These are phyloP conservation scores for Andrena dorsata DNA, from an alignment of 2,888 invertebrate genomes.

Conservation along the genomic window DNA sequence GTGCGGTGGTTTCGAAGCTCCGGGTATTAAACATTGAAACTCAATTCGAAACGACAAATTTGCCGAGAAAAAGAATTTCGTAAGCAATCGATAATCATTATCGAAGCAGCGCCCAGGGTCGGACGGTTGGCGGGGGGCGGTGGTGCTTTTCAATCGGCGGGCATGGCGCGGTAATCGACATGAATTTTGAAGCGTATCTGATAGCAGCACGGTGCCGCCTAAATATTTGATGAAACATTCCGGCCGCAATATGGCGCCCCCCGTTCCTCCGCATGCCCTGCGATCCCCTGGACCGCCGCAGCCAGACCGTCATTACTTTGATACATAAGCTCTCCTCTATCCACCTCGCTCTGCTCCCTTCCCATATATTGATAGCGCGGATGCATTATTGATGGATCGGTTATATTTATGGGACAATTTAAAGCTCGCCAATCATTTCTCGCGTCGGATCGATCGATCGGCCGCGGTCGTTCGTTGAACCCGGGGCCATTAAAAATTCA, in stretches of 20 bases:
- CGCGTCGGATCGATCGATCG: conserved; percentile 60
- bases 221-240: conserved; percentile 84
- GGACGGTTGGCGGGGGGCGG: conserved; percentile 57
- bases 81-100: conserved; percentile 38
- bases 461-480: conserved; percentile 59
- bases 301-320: conserved; percentile 77
- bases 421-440: conserved; percentile 75
- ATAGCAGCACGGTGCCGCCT: conserved; percentile 80
- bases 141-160: conserved; percentile 80
- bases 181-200: conserved; percentile 80
- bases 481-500: conserved; percentile 57
- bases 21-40: not conserved
- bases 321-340: conserved; percentile 77
- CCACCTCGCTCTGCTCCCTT: conserved; percentile 25
- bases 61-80: conserved; percentile 6
- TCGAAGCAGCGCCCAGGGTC: not conserved
- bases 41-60: not conserved
- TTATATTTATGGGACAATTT: conserved; percentile 74
- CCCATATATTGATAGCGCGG: conserved; percentile 69
- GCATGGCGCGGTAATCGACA: conserved; percentile 77
- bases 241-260: conserved; percentile 81
- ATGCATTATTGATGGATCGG: conserved; percentile 73
- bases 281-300: conserved; percentile 54
- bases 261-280: conserved; percentile 62
- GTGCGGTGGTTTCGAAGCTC: not conserved